Conservation (phyloP, 2,113 vertebrate genomes). For the Phalacrocorax pelagicus region DNA sequence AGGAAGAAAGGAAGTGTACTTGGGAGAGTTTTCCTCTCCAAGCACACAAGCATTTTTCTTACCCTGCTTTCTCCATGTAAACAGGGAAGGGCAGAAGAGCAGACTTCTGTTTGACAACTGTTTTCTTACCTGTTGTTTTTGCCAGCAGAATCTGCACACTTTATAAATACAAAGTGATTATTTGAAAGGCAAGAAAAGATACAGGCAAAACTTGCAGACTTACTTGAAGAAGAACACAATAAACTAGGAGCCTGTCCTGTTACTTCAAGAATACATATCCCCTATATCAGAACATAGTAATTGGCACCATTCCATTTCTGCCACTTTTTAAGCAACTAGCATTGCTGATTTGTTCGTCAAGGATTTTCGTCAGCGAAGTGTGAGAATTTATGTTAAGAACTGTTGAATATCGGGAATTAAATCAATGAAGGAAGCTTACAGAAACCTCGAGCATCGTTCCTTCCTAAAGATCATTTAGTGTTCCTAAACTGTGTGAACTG, state of each 20-base stretch:
- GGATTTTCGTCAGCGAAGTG: neutral
- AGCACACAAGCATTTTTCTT: neutral
- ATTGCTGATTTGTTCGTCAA: neutral
- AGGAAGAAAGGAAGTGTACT: neutral
- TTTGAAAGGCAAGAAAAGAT: neutral
- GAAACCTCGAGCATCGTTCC: conserved; percentile 1
- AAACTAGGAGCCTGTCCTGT: neutral
- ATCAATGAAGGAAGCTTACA: neutral
- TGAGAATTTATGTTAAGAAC: conserved; percentile 20
- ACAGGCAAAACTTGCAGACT: neutral
- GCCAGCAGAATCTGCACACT: neutral
- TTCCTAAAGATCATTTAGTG: conserved; percentile 16
- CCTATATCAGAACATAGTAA: neutral
- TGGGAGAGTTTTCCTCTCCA: neutral
- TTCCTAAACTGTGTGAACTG: conserved; percentile 43
- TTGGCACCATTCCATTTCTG: neutral
- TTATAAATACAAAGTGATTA: neutral
- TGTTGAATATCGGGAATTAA: neutral
- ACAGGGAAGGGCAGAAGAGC: neutral
- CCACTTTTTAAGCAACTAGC: neutral
- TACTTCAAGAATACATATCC: neutral
- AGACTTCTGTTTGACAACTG: neutral
- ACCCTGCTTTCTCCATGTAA: neutral
- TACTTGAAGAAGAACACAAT: neutral
- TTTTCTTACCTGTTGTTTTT: neutral